Evolutionary conservation across 2,888 invertebrate genomes (phyloP).

Genomic region (Andrena praecox): DNA sequence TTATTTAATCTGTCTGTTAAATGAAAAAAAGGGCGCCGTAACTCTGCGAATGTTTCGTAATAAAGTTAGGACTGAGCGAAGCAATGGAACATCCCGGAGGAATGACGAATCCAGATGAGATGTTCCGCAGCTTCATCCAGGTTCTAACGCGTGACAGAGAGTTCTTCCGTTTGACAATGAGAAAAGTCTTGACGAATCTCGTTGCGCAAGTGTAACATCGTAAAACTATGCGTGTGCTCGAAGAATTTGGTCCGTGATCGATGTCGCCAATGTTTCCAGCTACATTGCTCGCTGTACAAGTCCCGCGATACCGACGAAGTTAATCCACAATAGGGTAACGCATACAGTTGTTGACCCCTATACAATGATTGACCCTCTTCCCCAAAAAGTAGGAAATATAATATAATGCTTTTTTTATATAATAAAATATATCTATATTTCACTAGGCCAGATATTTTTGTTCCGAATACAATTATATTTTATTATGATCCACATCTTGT

Average conservation of each 20-base stretch:
- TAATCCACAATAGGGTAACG: no score
- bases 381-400: no score
- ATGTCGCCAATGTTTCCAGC: not conserved
- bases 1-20: not conserved
- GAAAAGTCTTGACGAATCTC: not conserved
- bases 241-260: not conserved
- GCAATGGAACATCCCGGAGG: not conserved
- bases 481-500: no score
- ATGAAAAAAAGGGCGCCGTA: not conserved
- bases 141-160: constrained; percentile 1
- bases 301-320: not conserved
- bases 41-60: constrained; percentile 18
- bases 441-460: no score
- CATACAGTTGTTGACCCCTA: no score
- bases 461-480: no score
- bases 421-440: no score
- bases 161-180: constrained; percentile 9
- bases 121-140: constrained; percentile 16
- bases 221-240: constrained; percentile 18
- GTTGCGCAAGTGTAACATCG: not conserved
- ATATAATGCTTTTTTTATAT: no score
- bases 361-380: no score
- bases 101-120: not conserved
- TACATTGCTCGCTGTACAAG: not conserved
- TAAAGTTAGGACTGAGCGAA: not conserved